A percentile compares a stretch with the other conserved stretches of the same genome.
Evolutionary conservation across 2,888 invertebrate species (phyloP).

Genomic region (Diogma glabrata): DNA sequence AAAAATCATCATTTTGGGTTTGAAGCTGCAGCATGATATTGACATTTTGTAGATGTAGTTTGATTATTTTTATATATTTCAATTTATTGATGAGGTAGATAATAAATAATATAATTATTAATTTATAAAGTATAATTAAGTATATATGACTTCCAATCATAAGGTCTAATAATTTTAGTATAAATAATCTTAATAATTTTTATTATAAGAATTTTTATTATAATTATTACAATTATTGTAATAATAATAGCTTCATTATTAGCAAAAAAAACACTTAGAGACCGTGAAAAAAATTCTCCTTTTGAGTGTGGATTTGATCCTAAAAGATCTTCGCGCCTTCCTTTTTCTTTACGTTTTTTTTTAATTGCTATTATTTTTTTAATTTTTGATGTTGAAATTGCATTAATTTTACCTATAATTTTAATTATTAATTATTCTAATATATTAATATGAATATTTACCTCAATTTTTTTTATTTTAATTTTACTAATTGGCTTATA

Average conservation of each 20-base stretch:
- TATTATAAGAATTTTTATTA: conserved; percentile 30
- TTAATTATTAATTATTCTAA: no score
- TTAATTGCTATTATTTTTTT: no score
- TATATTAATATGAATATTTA: no score
- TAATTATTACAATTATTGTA: conserved; percentile 38
- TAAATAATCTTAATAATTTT: conserved; percentile 44
- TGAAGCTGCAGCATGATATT: conserved; percentile 55
- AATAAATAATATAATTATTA: no score
- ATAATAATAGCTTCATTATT: conserved; percentile 41
- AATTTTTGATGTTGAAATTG: no score
- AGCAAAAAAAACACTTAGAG: conserved; percentile 45
- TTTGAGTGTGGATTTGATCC: no score
- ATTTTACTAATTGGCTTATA: no score
- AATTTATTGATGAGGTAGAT: conserved; percentile 58
- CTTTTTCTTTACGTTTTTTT: no score
- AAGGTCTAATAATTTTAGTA: conserved; percentile 50
- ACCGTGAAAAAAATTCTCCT: no score
- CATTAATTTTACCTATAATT: no score
- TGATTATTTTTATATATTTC: conserved; percentile 49
- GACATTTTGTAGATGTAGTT: conserved; percentile 56
- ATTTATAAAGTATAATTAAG: conserved; percentile 35
- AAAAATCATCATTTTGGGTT: conserved; percentile 48
- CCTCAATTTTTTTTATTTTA: no score
- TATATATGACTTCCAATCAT: conserved; percentile 64
- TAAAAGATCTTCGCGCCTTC: no score